Base-by-base conservation (phyloP, 2,888 invertebrate species). In the Lasioglossum pauxillum region DNA sequence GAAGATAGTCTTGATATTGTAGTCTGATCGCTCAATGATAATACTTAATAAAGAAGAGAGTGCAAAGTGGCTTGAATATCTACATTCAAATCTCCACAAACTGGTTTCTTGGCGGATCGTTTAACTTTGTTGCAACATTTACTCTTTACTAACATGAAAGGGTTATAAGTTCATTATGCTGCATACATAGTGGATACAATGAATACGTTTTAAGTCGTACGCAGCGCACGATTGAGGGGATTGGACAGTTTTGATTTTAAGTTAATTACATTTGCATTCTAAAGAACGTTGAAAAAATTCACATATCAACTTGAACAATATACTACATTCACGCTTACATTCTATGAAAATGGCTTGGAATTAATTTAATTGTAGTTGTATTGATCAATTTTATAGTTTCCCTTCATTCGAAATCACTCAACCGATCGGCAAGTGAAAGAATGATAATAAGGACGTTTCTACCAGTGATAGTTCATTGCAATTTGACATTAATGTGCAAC, bases 101-200 rank as follows among this genome's bases (percentile, higher is more conserved):
- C 78, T 78, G 71, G 78, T 78, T 78, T 78, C 71, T 35, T 53
- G 49, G 14, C 38, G 46, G 53, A 71, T 31, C 35, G 69, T 46
- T 69, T 53, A 78, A 71, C 38, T 71, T 71, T 38, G 27, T 71
- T 78, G 41, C 78, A 38, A 78, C 69, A 69, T 49, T 49, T 49
- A 49, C 19, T 77, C 49, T 19, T 69, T 16, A 77, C 49, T 53
- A 31, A n/a, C 23, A 77, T 1, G 67, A 69, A 78, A 49, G 41
- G 38, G 49, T 71, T 49, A 78, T 8, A 49, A 10, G 49, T 78
- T 71, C 2, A 78, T 49, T 53, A 41, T 12, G 49, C 49, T 69
- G 49, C 49, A 27, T 49, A 5, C 19, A 67, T 35, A 31, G 16
- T 1, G 14, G 16, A 16, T 64, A 64, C 46, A 49, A 69, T n/a